These are phyloP conservation scores for Hyles euphorbiae DNA, from an alignment of 1,140 invertebrate species.

Conservation along the genomic window DNA sequence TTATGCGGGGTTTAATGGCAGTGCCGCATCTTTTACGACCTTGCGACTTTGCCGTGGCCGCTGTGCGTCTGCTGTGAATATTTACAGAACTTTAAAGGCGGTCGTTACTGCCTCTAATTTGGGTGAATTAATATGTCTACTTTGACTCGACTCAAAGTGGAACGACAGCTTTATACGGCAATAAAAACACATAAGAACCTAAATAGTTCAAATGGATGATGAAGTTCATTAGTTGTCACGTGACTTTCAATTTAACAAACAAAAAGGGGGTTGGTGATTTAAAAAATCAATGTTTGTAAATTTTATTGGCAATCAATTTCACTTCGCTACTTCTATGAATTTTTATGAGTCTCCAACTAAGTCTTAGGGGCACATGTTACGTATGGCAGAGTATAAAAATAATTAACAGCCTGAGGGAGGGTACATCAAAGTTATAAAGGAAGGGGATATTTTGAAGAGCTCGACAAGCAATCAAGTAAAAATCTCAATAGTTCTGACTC, in stretches of 20 bases:
- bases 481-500: constrained; percentile 72
- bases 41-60: constrained; percentile 6
- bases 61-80: constrained; percentile 2
- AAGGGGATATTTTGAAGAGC: constrained; percentile 68
- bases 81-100: constrained; percentile 3
- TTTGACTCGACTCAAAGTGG: too few species aligned
- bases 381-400: constrained; percentile 68
- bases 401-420: constrained; percentile 65
- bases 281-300: constrained; percentile 5
- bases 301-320: constrained; percentile 36
- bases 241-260: too few species aligned
- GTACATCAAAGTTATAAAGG: constrained; percentile 69
- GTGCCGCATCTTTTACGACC: constrained; percentile 6
- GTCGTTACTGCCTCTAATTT: neutral
- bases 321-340: constrained; percentile 49
- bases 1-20: constrained; percentile 11
- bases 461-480: constrained; percentile 73
- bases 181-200: too few species aligned
- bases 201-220: too few species aligned
- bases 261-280: too few species aligned
- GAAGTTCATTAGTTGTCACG: too few species aligned
- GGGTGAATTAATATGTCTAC: too few species aligned
- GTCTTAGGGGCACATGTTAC: constrained; percentile 49
- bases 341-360: constrained; percentile 53
- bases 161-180: too few species aligned